Evolutionary conservation across 2,797 vertebrate genomes (phyloP), one percentile per base, ranked within the genome.

Genomic region (Acanthurus tractus): DNA sequence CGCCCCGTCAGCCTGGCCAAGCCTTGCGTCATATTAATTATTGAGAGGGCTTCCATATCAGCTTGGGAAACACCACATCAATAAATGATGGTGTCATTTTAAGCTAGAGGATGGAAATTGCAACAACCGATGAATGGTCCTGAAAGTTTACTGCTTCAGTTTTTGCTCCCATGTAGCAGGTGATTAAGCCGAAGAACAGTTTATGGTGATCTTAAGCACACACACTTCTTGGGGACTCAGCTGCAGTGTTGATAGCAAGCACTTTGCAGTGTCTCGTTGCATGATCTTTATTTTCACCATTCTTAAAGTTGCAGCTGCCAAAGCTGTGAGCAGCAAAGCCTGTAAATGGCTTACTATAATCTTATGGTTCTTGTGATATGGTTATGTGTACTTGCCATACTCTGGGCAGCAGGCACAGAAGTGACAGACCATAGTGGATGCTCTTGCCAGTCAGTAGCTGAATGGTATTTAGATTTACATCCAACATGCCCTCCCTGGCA

Each of bases 31-130:
- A 79, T 74, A 94, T 94, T 74, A 94, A 95, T 94, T 92, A 95
- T 94, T 95, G 58, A 95, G 83, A 86, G 44, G 81, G 90, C 86
- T 91, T 95, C 88, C 85, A 91, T 95, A 92, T 92, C 93, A 93
- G 77, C 86, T 78, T 81, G 90, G 91, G 88, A 93, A 94, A 94
- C 89, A 89, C 87, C 76, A 45, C 92, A 95, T 95, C 85, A 95
- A 95, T 95, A 94, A 94, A 89, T 88, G 48, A 94, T 94, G 75
- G 70, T 82, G 86, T 90, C 88, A 86, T 86, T 91, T 93, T 84
- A 86, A 90, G 79, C 63, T 58, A 52, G 65, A 80, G 61, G 57
- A 90, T 87, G 70, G 85, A 90, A 89, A 90, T 79, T 75, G 70
- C 79, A 91, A 79, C 88, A 89, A 81, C 69, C 59, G 58, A 80